Evolutionary conservation across 1,140 invertebrate genomes (phyloP).

Genomic region (Muscidifurax raptorellus): DNA sequence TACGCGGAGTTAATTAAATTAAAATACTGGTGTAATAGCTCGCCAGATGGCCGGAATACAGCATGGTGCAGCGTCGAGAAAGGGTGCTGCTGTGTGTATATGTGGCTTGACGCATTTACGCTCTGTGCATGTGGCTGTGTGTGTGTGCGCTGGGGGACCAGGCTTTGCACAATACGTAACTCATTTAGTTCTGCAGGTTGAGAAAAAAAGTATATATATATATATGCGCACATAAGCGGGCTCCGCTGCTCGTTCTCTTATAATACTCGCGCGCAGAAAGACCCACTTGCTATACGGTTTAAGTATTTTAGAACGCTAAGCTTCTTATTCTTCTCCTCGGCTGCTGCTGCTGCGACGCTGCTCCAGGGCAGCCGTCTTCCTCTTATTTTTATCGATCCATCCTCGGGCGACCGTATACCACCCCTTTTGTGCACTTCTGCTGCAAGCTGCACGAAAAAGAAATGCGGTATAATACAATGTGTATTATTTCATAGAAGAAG

Average conservation of each 20-base stretch:
- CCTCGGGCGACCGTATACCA: not conserved
- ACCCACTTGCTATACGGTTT: constrained; percentile 25
- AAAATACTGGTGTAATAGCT: constrained; percentile 75
- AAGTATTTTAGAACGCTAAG: constrained; percentile 50
- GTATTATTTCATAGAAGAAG: too few species aligned
- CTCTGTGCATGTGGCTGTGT: not conserved
- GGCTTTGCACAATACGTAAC: constrained; percentile 70
- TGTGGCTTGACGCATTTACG: not conserved
- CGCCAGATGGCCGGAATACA: constrained; percentile 74
- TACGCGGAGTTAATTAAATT: constrained; percentile 74
- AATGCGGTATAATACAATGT: not conserved
- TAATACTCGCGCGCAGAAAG: constrained; percentile 12
- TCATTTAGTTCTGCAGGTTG: constrained; percentile 74
- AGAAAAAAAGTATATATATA: constrained; percentile 61
- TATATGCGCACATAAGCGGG: constrained; percentile 49
- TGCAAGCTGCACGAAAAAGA: not conserved
- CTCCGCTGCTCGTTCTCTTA: constrained; percentile 50
- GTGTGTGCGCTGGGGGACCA: not conserved
- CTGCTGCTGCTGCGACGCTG: not conserved
- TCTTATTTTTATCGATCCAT: constrained; percentile 47
- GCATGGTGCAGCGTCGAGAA: constrained; percentile 67
- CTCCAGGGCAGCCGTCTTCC: not conserved
- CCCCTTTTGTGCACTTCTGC: constrained; percentile 13
- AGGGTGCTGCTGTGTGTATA: constrained; percentile 38
- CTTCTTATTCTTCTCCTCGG: constrained; percentile 37